Base-by-base conservation (phyloP, 35 echinoderm and acorn worm species). In the Patiria miniata region DNA sequence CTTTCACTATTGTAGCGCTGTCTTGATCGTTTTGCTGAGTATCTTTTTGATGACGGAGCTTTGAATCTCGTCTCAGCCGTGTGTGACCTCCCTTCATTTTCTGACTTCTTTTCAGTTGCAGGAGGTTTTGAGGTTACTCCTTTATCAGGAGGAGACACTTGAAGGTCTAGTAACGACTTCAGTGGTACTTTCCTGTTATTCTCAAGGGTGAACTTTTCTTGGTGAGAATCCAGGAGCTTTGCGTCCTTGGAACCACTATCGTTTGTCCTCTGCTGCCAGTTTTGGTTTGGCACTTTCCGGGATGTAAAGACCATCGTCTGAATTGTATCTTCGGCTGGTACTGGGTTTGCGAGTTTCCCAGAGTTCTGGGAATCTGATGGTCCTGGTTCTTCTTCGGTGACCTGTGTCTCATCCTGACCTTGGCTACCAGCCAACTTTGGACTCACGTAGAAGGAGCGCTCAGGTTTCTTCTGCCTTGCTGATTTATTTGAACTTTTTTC, bases 1-100 rank as follows among this genome's bases (percentile, higher is more conserved):
- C 68, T 79, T 9, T 79, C 85, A 37, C 23, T 79, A 68, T 87
- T 77, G 0, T 54, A 60, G 5, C 85, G 76, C 68, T 87, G 85
- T 17, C 85, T 21, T 4, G 76, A 87, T n/a, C 76, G 85, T 60
- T 68, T 51, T 8, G 53, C 47, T 6, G 85, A 87, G 76, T 87
- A 87, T 37, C 85, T 78, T 47, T 87, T 87, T 3, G 68, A 73
- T 36, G 65, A 73, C 19, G 26, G 65, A 30, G 65, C 34, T 73
- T 73, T 26, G 14, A 23, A 34, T 34, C 65, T 73, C 29, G 65
- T 26, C 21, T 73, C 65, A 1, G 65, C 23, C 10, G 10, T 73
- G 10, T 22, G 65, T 10, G 29, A 34, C 34, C 8, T 73, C 29
- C 14, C n/a, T 30, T 9, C 65, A 73, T 73, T 34, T 23, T 73